Evolutionary conservation across 2,797 vertebrate species (phyloP).

Genomic region (Sebastes goodei): DNA sequence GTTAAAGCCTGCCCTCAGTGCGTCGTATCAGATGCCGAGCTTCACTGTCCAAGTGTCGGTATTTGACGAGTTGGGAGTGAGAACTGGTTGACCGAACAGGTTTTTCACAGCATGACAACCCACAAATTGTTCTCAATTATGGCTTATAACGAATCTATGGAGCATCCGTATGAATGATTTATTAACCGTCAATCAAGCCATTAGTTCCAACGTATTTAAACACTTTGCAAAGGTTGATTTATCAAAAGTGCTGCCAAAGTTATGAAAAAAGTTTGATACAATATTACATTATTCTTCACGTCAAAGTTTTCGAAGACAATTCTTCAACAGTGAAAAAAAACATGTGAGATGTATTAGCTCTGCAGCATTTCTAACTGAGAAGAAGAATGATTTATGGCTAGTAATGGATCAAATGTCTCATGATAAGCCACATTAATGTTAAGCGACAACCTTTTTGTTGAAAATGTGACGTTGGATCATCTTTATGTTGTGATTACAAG

Average conservation of each 20-base stretch:
- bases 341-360: slow-evolving; percentile 1
- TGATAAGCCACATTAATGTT: slow-evolving; percentile 33
- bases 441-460: slow-evolving; percentile 26
- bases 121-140: neutral
- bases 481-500: slow-evolving; percentile 32
- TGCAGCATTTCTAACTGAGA: slow-evolving; percentile 17
- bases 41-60: no score
- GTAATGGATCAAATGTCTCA: slow-evolving; percentile 54
- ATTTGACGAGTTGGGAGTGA: no score
- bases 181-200: neutral
- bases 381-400: slow-evolving; percentile 50
- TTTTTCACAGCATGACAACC: neutral
- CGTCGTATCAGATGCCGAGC: no score
- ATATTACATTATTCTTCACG: neutral
- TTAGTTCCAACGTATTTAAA: neutral
- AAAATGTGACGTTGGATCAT: slow-evolving; percentile 38
- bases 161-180: neutral
- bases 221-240: neutral
- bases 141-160: neutral
- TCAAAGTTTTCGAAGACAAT: slow-evolving; percentile 17
- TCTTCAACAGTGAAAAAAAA: slow-evolving; percentile 11
- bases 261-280: neutral
- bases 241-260: neutral
- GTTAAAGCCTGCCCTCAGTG: no score
- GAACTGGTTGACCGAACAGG: neutral